A percentile compares a stretch with the other conserved stretches of the same genome.
phyloP scores from a whole-genome alignment of 2,113 vertebrate genomes.

The Ibidorhyncha struthersii region DNA sequence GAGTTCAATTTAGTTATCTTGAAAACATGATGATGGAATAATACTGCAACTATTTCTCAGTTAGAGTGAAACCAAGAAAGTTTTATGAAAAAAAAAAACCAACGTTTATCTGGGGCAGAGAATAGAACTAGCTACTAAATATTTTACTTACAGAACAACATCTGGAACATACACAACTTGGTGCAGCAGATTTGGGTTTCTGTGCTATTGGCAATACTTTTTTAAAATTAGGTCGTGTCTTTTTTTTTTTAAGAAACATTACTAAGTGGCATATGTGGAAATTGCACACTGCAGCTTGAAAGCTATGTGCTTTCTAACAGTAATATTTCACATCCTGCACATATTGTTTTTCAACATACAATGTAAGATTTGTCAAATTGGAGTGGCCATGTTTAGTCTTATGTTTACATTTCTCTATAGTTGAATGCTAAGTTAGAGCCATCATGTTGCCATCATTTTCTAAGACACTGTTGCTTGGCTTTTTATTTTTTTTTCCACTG shows the following conservation, averaged over 20 bases:
- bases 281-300: background rate
- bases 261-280: background rate
- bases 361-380: background rate
- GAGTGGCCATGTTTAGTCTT: background rate
- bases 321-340: background rate
- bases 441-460: background rate
- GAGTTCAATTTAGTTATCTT: background rate
- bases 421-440: background rate
- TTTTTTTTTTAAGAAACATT: background rate
- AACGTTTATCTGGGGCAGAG: background rate
- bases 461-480: background rate
- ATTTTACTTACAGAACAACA: background rate
- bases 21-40: background rate
- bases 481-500: background rate
- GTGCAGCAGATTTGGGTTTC: background rate
- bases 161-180: background rate
- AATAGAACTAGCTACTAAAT: constrained; percentile 4
- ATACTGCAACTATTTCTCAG: background rate
- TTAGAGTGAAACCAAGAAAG: background rate
- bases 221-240: background rate
- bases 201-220: background rate
- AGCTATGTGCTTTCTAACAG: background rate
- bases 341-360: background rate
- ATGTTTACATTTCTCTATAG: background rate
- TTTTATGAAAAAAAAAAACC: background rate